Base-by-base conservation (phyloP, 2,888 invertebrate species). In the Eubasilissa splendida region DNA sequence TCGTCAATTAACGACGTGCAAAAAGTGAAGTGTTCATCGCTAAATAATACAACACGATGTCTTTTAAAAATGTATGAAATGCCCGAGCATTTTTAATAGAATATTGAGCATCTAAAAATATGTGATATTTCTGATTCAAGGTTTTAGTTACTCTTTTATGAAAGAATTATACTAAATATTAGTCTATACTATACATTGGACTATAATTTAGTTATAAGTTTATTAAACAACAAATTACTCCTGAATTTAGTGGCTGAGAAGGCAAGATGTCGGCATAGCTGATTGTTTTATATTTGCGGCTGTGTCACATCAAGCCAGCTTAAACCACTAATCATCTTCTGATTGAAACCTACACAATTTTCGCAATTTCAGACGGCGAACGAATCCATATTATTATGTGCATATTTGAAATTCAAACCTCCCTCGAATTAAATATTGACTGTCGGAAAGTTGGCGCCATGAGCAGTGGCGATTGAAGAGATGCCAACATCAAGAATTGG, bases 261-360 rank as follows among this genome's bases (percentile, higher is more conserved):
- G 95, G 95, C 95, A 95, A 95, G 95, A 95, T 95, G 94, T 95
- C 94, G 95, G 95, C 95, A 95, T 95, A 95, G 94, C 94, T 94
- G 95, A 94, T 92, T 91, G 90, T 90, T 88, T 60, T 89, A 86
- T 87, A 91, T 92, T 92, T 91, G 92, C 94, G 94, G 94, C 94
- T 95, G 93, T 94, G 94, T 93, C 94, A 93, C 94, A 94, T 95
- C 94, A 90, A 93, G 94, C 94, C 95, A 94, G 90, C 94, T 93
- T 92, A 91, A 89, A 89, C 91, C 92, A 91, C 90, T 91, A 90
- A 88, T 87, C 87, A 31, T 89, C 90, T 85, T 85, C 90, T 59
- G 74, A 31, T 54, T 63, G 42, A 63, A 11, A 63, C 11, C 60
- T 63, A 63, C 31, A 33, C 22, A 68, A 22, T 73, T 42, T 42